Base-by-base conservation (phyloP, 23 tunicate genomes). In the Ciona savignyi region DNA sequence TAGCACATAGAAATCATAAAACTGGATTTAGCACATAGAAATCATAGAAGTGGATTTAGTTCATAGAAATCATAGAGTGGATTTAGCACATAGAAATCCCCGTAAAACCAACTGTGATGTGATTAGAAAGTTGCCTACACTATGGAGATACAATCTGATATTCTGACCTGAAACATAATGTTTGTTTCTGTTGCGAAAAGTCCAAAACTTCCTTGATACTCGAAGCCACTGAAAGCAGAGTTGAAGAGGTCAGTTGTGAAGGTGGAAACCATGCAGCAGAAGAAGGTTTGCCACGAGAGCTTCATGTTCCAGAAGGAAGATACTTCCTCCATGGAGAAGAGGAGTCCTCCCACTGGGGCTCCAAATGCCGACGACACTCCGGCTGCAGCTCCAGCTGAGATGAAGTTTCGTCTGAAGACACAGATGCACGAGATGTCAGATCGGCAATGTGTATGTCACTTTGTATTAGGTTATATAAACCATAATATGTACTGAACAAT, bases 311-410 rank as follows among this genome's bases (percentile, higher is more conserved):
- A 95, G 65, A 95, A 95, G 0, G 96, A 88, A 1, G 99, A 95
- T 20, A 95, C 99, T 62, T 95, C 99, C 60, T 95, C 99, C 99
- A 95, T 95, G 67, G 91, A 83, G 82, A 95, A 95, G 11, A 95
- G 73, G 29, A 95, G 85, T n/a, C 99, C 99, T 1, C 99, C 99
- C 4, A 95, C 99, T 3, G 99, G 99, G 1, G 99, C 99, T 34
- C 99, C 99, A 63, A 95, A 95, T 26, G 99, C 99, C 1, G 96
- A 88, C 22, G 99, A 94, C 31, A 95, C 99, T 2, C 99, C 99
- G 3, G 99, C 99, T 0, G 99, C 99, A 9, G 82, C 99, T 27
- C 99, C 99, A 23, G 99, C 99, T 3, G 99, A 95, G 26, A 95
- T 95, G 62, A 95, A 95, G 71, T 95, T 95, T 67, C 99, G 69